Base-by-base conservation (phyloP, 1,140 invertebrate genomes). In the Aporrectodea caliginosa region DNA sequence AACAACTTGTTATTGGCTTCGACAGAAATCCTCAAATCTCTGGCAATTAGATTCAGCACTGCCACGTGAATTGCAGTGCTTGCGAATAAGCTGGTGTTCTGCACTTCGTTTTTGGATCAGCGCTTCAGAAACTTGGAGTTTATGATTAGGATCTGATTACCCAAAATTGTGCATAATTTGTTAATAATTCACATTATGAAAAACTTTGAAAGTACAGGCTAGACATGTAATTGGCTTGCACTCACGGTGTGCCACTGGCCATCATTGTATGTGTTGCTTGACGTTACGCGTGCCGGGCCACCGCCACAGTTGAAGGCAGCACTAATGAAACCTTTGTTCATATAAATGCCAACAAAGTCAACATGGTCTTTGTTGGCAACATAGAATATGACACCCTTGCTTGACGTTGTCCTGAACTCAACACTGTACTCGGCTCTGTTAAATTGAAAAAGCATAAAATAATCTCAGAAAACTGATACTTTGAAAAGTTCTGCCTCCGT, bases 341-440 rank as follows among this genome's bases (percentile, higher is more conserved):
- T 89, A 83, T 93, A 95, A 0, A 98, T 84, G 6, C 93, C 92
- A 1, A 97, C 90, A 84, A 93, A 94, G 85, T 98, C 93, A 34
- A 89, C 89, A 27, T 93, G 92, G 6, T 88, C 87, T 72, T 87
- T 86, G 80, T 93, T 92, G 0, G 92, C 88, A 0, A 92, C 92
- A 86, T 96, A 98, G 86, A 98, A 94, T 43, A 96, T 90, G 0
- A 98, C 90, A 69, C 97, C 97, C 83, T 95, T 91, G 0, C 90
- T 85, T 73, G 91, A 90, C 43, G 89, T 90, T 0, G 96, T 97
- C 82, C 93, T 93, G 86, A 99, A 92, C 30, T 93, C 91, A 16
- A 98, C 89, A 22, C 92, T 92, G 82, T 97, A 92, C 73, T 93
- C 92, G 84, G 84, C 83, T 35, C 87, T 89, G 83, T 76, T 79